Evolutionary conservation across 2,113 vertebrate species (phyloP), one percentile per base, ranked within the genome.

Genomic region (Cichladusa arquata): DNA sequence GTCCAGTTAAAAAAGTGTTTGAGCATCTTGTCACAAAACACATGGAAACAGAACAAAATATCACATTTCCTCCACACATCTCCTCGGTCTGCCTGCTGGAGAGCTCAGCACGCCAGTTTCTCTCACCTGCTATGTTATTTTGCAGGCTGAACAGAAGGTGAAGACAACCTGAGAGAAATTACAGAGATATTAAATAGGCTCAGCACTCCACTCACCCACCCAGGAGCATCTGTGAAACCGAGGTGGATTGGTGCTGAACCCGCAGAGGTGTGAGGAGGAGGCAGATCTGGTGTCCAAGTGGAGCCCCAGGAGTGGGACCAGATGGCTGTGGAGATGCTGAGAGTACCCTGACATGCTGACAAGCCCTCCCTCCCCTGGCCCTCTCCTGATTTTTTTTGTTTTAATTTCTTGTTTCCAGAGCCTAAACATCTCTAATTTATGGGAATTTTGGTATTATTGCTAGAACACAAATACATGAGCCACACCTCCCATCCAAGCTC

Each of bases 201-300:
- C 25, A 67, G 66, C 1, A 0, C 33, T 79, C 40, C 50, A 40
- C 31, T 78, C 45, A 47, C 11, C 36, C 1, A 0, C 77, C 44
- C 13, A 8, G 1, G 0, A 73, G 45, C 3, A 1, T 56, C 36
- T 61, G 20, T 33, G 81, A 70, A 86, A 81, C 42, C 4, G 7
- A 40, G 17, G 25, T 3, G 19, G 29, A 29, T 67, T 26, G 5
- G 16, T 65, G 64, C 72, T 86, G 70, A 65, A 56, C 29, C 5
- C 0, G 0, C 1, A 2, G 40, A 56, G 20, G 19, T 57, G 50
- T 16, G 14, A 70, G 50, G 22, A 73, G 42, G 24, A 65, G 50
- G 40, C 36, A 36, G 24, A 38, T 16, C 34, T 71, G 33, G 15
- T 57, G 58, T 42, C 34, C 48, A 45, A 33, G 28, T 22, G 9